Evolutionary conservation across 1,140 invertebrate species (phyloP).

Genomic region (Trichogramma pretiosum): DNA sequence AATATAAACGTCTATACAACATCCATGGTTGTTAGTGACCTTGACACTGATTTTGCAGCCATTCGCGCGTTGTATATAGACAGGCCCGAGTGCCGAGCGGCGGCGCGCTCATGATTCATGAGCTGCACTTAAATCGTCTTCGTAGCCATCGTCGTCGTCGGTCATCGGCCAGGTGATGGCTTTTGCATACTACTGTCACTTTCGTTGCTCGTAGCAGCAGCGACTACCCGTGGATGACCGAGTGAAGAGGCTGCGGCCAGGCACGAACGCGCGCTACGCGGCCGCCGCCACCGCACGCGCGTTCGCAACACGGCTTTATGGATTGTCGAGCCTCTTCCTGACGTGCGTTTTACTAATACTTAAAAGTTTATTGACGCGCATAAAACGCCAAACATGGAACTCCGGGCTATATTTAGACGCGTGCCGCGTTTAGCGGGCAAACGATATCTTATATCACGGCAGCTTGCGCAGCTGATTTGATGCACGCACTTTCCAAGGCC

Average conservation of each 20-base stretch:
- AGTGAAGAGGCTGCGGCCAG: not conserved
- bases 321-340: conserved; percentile 14
- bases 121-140: conserved; percentile 16
- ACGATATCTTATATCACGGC: too few relatives aligned
- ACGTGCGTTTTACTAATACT: conserved; percentile 43
- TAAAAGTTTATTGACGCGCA: conserved; percentile 46
- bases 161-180: too few relatives aligned
- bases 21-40: too few relatives aligned
- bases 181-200: too few relatives aligned
- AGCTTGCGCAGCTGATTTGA: too few relatives aligned
- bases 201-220: too few relatives aligned
- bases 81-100: too few relatives aligned
- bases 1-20: not conserved
- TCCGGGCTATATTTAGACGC: conserved; percentile 39
- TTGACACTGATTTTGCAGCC: conserved; percentile 38
- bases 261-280: conserved; percentile 17
- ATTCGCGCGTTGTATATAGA: not conserved
- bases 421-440: too few relatives aligned
- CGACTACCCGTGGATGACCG: too few relatives aligned
- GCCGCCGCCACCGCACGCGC: not conserved
- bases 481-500: too few relatives aligned
- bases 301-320: conserved; percentile 11
- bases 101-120: conserved; percentile 26
- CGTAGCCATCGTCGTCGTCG: too few relatives aligned
- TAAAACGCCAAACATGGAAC: conserved; percentile 28